Evolutionary conservation across 2,113 vertebrate genomes (phyloP), one percentile per base, ranked within the genome.

Genomic region (Cyprinodon tularosa): DNA sequence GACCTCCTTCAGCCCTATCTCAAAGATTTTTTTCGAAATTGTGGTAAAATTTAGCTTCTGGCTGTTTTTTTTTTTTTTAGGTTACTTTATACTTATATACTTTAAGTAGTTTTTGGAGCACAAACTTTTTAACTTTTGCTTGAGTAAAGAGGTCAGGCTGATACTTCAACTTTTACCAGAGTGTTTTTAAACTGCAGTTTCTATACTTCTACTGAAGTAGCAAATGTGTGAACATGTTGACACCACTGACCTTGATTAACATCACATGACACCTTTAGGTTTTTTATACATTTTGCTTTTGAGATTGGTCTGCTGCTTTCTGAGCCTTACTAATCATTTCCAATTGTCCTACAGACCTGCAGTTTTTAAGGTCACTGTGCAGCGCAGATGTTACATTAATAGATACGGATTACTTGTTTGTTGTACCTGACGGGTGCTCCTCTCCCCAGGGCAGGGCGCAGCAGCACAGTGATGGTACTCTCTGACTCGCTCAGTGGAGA

Each of bases 351-450:
- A 1, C 36, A 68, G 38, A 53, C 44, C 59, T 64, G 71, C 65
- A 61, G 74, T 57, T 82, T 80, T 84, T 84, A 83, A 89, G 82
- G 77, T 68, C 64, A 45, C 37, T 40, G 69, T 8, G 48, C 3
- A 39, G 38, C 63, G 20, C 62, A 82, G 77, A 44, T 2, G 44
- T 75, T 74, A 29, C 29, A 83, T 71, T 80, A 76, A 68, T 71
- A 42, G 75, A 69, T 77, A 77, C 39, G 70, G 67, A 17, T 38
- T 22, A 40, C 71, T 68, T 67, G 37, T 78, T 22, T 42, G 71
- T 39, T 62, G 66, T 92, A 99, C 98, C 98, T 99, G 94, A 99
- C 96, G 67, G 97, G 97, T 57, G 97, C 97, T 3, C 97, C 97
- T 5, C 96, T 94, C 68, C 96, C 97, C 89, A 97, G 94, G 0